Evolutionary conservation across 2,888 invertebrate genomes (phyloP), one percentile per base, ranked within the genome.

Genomic region (Ditula angustiorana): DNA sequence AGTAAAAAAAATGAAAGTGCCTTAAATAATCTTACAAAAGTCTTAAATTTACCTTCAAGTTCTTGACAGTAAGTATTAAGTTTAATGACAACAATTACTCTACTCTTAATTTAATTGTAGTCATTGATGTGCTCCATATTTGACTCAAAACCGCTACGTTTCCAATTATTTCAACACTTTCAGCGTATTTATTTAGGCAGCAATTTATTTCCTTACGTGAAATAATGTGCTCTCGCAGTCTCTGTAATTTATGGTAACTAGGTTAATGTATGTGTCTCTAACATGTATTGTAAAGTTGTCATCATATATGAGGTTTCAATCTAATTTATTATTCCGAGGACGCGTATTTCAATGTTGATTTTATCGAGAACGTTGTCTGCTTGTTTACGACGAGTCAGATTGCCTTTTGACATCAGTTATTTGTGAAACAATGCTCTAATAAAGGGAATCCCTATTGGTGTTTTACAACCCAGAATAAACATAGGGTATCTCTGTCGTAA

Each of bases 391-490:
- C 66, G 71, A 73, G 71, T 70, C 74, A 68, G 73, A 77, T 80
- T 76, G 75, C 77, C 73, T 75, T 76, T 72, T 70, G 70, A 75
- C 69, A 74, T 69, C 71, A 71, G 78, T 75, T 82, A 85, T 84
- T 83, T 83, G 77, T 74, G 73, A 80, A 82, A 79, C 79, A 80
- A 82, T 81, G 78, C 67, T 67, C 68, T 71, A 69, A 62, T 69
- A 70, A 71, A 72, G 46, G 41, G 33, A 69, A 69, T 70, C 68
- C 66, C 61, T 73, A 74, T 73, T 72, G 67, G 72, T 71, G 44
- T 76, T 71, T 70, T 71, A 72, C 71, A 73, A 69, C 75, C 69
- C 67, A 37, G 69, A 72, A 71, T 77, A 77, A 78, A 73, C 67
- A 74, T 72, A 19, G 41, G 41, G 41, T 37, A 67, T 67, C 70